Evolutionary conservation across 2,113 vertebrate genomes (phyloP).

Genomic region (Leptocoma aspasia): DNA sequence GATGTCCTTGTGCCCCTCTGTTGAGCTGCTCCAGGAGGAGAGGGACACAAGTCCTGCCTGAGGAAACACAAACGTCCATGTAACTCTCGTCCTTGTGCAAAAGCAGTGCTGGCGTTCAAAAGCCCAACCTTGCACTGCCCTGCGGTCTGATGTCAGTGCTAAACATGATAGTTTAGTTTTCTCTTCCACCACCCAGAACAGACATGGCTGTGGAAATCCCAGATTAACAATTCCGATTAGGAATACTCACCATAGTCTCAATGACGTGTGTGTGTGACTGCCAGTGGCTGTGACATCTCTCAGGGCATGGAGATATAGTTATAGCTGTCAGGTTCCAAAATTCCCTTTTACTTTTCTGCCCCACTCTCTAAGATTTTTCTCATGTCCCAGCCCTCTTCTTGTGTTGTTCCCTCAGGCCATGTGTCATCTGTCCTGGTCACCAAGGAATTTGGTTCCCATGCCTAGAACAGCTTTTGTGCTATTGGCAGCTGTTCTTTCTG

Average conservation of each 20-base stretch:
- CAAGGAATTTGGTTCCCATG: not conserved
- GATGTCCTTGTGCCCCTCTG: not conserved
- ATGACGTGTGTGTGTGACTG: not conserved
- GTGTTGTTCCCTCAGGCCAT: not conserved
- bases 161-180: not conserved
- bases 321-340: not conserved
- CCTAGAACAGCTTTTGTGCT: not conserved
- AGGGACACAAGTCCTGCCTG: not conserved
- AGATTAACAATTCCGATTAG: not conserved
- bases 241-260: not conserved
- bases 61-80: rapidly evolving
- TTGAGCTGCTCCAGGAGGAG: not conserved
- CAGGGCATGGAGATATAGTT: not conserved
- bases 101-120: not conserved
- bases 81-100: rapidly evolving
- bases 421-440: not conserved
- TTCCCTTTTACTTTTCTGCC: not conserved
- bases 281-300: not conserved
- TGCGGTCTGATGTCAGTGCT: rapidly evolving
- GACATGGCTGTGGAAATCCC: not conserved
- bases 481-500: not conserved
- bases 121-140: not conserved
- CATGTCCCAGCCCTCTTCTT: not conserved
- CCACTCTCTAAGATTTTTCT: not conserved
- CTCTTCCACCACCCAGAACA: not conserved